Conservation (phyloP, 2,888 invertebrate species). For the Seira ritae region DNA sequence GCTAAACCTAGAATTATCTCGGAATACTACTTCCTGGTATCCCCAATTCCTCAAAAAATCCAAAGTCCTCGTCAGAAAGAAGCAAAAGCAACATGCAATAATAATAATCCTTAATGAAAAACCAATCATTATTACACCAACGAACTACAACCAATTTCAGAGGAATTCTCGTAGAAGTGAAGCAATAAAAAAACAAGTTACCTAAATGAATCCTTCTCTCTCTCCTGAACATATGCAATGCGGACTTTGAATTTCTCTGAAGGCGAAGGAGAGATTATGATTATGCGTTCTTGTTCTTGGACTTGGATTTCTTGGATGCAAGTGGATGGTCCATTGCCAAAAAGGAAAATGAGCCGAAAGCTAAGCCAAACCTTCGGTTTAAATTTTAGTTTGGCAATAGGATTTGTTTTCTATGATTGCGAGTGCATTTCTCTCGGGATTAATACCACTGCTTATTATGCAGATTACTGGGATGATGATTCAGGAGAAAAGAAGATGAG, state of each 20-base stretch:
- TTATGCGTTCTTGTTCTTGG: not conserved
- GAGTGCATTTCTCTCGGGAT: too few relatives aligned
- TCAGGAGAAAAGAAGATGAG: slow-evolving; percentile 21
- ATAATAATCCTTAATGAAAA: slow-evolving; percentile 27
- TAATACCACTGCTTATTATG: too few relatives aligned
- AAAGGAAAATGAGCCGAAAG: too few relatives aligned
- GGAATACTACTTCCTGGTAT: slow-evolving; percentile 49
- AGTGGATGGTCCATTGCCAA: not conserved
- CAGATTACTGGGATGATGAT: slow-evolving; percentile 22
- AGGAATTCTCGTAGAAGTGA: too few relatives aligned
- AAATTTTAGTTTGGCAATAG: too few relatives aligned
- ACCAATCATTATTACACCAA: slow-evolving; percentile 30
- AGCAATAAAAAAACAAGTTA: too few relatives aligned
- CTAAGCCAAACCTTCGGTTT: too few relatives aligned
- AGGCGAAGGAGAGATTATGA: not conserved
- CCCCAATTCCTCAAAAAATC: not conserved
- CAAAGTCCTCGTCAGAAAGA: slow-evolving; percentile 14
- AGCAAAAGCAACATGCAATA: too few relatives aligned
- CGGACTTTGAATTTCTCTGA: not conserved
- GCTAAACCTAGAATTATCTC: slow-evolving; percentile 41
- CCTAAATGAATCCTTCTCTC: not conserved
- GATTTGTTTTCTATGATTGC: too few relatives aligned
- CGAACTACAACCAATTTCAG: too few relatives aligned
- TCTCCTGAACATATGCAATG: slow-evolving; percentile 43
- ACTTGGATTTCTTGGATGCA: not conserved